Evolutionary conservation across 2,888 invertebrate species (phyloP), one percentile per base, ranked within the genome.

Genomic region (Timandra comae): DNA sequence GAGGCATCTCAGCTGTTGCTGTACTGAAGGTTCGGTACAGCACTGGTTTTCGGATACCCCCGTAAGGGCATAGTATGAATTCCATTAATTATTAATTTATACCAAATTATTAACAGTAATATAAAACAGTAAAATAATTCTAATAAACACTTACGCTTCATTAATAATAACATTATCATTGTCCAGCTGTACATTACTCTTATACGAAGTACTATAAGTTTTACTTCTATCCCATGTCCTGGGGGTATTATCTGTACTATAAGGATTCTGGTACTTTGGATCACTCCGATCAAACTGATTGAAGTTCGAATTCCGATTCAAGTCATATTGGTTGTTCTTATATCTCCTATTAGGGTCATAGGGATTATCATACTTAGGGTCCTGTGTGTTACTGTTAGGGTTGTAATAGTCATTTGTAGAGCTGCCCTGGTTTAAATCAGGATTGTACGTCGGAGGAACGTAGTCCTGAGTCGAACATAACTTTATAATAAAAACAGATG

Each of bases 61-160:
- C n/a, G n/a, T n/a, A n/a, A n/a, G n/a, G n/a, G n/a, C n/a, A n/a
- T n/a, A n/a, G n/a, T n/a, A n/a, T n/a, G n/a, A n/a, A n/a, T n/a
- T n/a, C n/a, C n/a, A n/a, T n/a, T n/a, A n/a, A n/a, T n/a, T n/a
- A n/a, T n/a, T n/a, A n/a, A n/a, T n/a, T n/a, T n/a, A n/a, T n/a
- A n/a, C n/a, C n/a, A n/a, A n/a, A n/a, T n/a, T n/a, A n/a, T n/a
- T n/a, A n/a, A n/a, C n/a, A n/a, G n/a, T n/a, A n/a, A n/a, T n/a
- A n/a, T n/a, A n/a, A n/a, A n/a, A n/a, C n/a, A n/a, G n/a, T n/a
- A n/a, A n/a, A n/a, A n/a, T n/a, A n/a, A n/a, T n/a, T n/a, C n/a
- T n/a, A n/a, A n/a, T n/a, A n/a, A n/a, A n/a, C 46, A 82, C 87
- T 87, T 65, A 88, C 88, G 88, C 87, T 61, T 88, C 87, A 66